phyloP scores from a whole-genome alignment of 2,888 invertebrate species.

The Mactromeris polynyma region DNA sequence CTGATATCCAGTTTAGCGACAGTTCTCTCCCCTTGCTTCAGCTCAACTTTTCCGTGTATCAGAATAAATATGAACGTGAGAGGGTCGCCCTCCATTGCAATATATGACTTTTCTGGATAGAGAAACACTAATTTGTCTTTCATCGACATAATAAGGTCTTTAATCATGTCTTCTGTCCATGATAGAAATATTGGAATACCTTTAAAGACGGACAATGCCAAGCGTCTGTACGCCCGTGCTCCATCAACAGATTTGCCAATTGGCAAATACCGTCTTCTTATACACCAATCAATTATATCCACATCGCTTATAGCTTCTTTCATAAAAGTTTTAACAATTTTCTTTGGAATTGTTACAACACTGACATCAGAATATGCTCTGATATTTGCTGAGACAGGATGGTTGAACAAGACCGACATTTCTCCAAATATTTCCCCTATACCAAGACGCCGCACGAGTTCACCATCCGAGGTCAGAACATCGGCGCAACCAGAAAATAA shows the following conservation, averaged over 20 bases:
- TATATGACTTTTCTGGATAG: constrained; percentile 60
- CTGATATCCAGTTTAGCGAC: background rate
- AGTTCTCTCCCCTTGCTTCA: constrained; percentile 9
- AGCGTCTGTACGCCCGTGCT: constrained; percentile 49
- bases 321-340: constrained; percentile 24
- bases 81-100: constrained; percentile 64
- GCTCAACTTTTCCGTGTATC: constrained; percentile 56
- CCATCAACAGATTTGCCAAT: constrained; percentile 59
- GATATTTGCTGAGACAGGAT: constrained; percentile 54
- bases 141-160: constrained; percentile 62
- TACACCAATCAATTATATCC: constrained; percentile 71
- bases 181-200: constrained; percentile 36
- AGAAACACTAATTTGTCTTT: constrained; percentile 57
- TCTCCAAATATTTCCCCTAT: constrained; percentile 62
- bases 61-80: constrained; percentile 53
- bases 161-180: constrained; percentile 63
- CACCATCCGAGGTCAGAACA: constrained; percentile 48
- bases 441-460: constrained; percentile 26
- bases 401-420: constrained; percentile 54
- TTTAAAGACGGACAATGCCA: constrained; percentile 54
- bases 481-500: constrained; percentile 52
- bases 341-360: constrained; percentile 28
- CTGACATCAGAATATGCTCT: constrained; percentile 29
- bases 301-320: constrained; percentile 31
- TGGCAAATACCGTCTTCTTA: constrained; percentile 67